These are phyloP conservation scores for Samia ricini DNA, from an alignment of 1,140 invertebrate species.

Conservation along the genomic window DNA sequence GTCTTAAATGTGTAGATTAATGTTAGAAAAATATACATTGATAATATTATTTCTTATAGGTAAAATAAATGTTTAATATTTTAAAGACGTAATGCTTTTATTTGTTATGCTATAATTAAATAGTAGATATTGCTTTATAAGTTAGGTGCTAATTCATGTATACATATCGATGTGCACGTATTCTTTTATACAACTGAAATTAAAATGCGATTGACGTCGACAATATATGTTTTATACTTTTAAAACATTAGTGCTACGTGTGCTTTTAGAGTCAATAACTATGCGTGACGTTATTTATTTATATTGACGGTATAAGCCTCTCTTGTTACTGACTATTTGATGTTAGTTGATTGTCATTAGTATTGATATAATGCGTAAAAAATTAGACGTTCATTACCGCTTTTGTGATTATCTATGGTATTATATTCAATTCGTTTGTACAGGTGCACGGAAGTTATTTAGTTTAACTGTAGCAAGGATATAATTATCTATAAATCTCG, in stretches of 20 bases:
- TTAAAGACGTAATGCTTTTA: slow-evolving; percentile 39
- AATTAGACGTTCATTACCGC: slow-evolving; percentile 30
- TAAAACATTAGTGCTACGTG: slow-evolving; percentile 17
- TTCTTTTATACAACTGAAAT: slow-evolving; percentile 53
- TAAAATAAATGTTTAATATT: slow-evolving; percentile 60
- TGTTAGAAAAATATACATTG: slow-evolving; percentile 23
- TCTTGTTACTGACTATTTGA: slow-evolving; percentile 9
- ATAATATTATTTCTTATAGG: slow-evolving; percentile 55
- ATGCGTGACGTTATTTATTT: slow-evolving; percentile 5
- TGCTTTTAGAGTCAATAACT: slow-evolving; percentile 17
- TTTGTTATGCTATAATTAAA: slow-evolving; percentile 26
- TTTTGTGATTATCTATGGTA: slow-evolving; percentile 32
- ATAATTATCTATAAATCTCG: slow-evolving; percentile 38
- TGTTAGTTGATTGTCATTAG: slow-evolving; percentile 21
- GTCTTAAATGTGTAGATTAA: slow-evolving; percentile 46
- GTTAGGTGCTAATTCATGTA: slow-evolving; percentile 72
- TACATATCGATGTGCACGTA: slow-evolving; percentile 65
- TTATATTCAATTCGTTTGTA: slow-evolving; percentile 59
- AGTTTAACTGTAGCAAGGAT: slow-evolving; percentile 41
- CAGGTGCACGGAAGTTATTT: slow-evolving; percentile 44
- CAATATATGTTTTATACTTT: slow-evolving; percentile 60
- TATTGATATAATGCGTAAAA: slow-evolving; percentile 27
- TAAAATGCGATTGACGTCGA: slow-evolving; percentile 69
- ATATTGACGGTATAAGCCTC: slow-evolving; percentile 19
- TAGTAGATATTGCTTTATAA: slow-evolving; percentile 61